Evolutionary conservation across 1,140 invertebrate species (phyloP), one percentile per base, ranked within the genome.

Genomic region (Bombus breviceps): DNA sequence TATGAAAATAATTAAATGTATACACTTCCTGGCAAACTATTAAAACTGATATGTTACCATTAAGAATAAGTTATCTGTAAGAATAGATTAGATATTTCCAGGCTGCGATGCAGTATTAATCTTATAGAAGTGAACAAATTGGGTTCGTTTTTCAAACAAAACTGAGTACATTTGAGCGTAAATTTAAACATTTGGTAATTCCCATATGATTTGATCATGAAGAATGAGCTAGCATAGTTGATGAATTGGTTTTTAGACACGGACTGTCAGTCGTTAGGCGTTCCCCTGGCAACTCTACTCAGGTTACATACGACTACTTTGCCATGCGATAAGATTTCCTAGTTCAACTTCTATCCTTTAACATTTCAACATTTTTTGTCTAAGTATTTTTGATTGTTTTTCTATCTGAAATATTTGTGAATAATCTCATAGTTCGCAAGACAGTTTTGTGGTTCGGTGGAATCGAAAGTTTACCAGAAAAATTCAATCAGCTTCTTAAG

Each of bases 211-310:
- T 62, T 12, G 3, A n/a, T 12, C 12, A 62, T 9, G 59, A n/a
- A 39, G 2, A 71, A 41, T 43, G 28, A 43, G 32, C 5, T n/a
- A 41, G 3, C 12, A 32, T 41, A 25, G 15, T 41, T 62, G 5
- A 66, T 41, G 39, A 43, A n/a, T 73, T 62, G 25, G 47, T 53
- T 22, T 6, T 53, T 59, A 13, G 10, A 32, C n/a, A n/a, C 2
- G 1, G 13, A 32, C 37, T 71, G 43, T 43, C 28, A 86, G 86
- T 87, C 74, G 75, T 86, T 75, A 86, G 32, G 68, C 73, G 87
- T 89, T 64, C n/a, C 88, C 88, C 37, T 86, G 64, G 87, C 22
- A 89, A 89, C 88, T 34, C 37, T n/a, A 66, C 59, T 80, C 37
- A 68, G 43, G 13, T 88, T 43, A 64, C 32, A 28, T 39, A 22